phyloP scores from a whole-genome alignment of 2,797 vertebrate genomes.

The Ciconia nigra region DNA sequence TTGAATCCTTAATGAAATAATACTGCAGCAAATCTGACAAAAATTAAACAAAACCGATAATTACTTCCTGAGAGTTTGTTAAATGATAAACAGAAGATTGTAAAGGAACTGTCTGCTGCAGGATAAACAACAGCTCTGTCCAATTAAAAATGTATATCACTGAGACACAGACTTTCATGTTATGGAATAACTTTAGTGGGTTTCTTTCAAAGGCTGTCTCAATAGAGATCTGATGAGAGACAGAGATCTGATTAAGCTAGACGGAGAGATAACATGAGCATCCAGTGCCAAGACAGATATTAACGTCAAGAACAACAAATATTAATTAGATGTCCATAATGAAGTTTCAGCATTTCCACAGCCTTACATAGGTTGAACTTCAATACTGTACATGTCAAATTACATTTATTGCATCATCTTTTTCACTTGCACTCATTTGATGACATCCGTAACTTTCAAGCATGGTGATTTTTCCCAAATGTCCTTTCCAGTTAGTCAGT shows the following conservation, averaged over 20 bases:
- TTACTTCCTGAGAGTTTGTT: neutral
- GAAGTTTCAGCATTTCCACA: neutral
- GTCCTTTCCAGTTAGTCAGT: neutral
- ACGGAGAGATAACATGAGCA: neutral
- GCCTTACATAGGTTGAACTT: neutral
- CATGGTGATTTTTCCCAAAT: neutral
- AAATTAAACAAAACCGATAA: neutral
- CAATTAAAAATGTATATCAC: neutral
- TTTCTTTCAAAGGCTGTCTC: conserved; percentile 36
- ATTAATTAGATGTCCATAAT: neutral
- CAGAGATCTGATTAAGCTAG: neutral
- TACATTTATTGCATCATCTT: neutral
- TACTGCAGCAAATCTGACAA: neutral
- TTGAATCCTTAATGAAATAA: neutral
- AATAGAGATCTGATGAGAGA: neutral
- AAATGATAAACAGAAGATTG: neutral
- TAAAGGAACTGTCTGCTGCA: neutral
- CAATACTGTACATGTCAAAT: neutral
- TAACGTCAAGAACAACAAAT: conserved; percentile 2
- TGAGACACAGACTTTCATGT: neutral
- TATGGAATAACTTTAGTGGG: neutral
- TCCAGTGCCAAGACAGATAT: neutral
- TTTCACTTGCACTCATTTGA: neutral
- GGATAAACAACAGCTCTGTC: neutral
- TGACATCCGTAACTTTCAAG: neutral